Evolutionary conservation across 2,888 invertebrate genomes (phyloP).

Genomic region (Catocala fraxini): DNA sequence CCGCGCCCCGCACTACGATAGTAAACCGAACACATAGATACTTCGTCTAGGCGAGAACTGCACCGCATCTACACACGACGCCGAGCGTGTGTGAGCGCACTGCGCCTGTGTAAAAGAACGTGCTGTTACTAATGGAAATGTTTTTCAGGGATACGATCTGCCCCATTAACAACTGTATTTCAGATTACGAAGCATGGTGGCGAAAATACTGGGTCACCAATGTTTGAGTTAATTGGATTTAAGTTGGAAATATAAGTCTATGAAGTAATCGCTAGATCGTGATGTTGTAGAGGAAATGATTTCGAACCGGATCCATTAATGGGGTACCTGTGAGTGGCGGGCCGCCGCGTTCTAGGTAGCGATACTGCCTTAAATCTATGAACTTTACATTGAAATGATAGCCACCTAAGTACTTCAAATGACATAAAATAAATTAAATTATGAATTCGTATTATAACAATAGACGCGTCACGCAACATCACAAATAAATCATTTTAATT

Average conservation of each 20-base stretch:
- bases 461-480: not conserved
- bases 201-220: conserved; percentile 51
- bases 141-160: conserved; percentile 65
- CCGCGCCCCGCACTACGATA: conserved; percentile 72
- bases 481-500: conserved; percentile 1
- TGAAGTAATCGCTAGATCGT: conserved; percentile 45
- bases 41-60: conserved; percentile 67
- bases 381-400: conserved; percentile 63
- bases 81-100: conserved; percentile 33
- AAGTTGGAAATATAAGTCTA: conserved; percentile 40
- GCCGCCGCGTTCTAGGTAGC: conserved; percentile 10
- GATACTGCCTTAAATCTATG: conserved; percentile 39
- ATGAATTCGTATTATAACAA: not conserved
- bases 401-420: conserved; percentile 26
- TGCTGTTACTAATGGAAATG: conserved; percentile 55
- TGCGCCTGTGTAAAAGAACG: conserved; percentile 47
- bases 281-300: conserved; percentile 56
- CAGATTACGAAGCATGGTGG: conserved; percentile 45
- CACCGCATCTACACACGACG: conserved; percentile 48
- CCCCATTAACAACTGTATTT: conserved; percentile 43
- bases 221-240: conserved; percentile 40
- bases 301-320: conserved; percentile 49
- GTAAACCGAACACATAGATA: conserved; percentile 73
- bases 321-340: conserved; percentile 14
- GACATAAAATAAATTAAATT: conserved; percentile 21